phyloP scores from a whole-genome alignment of 2,113 vertebrate species.

The Candoia aspera region DNA sequence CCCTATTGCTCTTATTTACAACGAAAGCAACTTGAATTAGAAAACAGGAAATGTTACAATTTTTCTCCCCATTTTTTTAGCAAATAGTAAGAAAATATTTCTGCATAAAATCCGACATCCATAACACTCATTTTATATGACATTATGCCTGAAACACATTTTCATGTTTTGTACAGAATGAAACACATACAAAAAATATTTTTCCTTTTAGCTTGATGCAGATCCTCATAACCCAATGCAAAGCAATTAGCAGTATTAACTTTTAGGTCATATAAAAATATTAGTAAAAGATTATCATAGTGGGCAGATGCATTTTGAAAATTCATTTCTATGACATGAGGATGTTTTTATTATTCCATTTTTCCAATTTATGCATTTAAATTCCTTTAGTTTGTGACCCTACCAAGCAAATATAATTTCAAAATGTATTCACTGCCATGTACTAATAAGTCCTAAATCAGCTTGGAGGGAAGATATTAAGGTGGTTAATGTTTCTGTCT shows the following conservation, averaged over 20 bases:
- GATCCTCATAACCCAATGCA: slow-evolving; percentile 68
- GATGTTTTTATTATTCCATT: slow-evolving; percentile 57
- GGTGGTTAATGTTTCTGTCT: slow-evolving; percentile 34
- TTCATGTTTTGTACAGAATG: slow-evolving; percentile 79
- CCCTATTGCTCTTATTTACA: slow-evolving; percentile 75
- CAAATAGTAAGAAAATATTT: slow-evolving; percentile 75
- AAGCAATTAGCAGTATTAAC: slow-evolving; percentile 67
- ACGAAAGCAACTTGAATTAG: slow-evolving; percentile 67
- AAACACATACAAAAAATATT: slow-evolving; percentile 74
- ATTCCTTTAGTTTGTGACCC: slow-evolving; percentile 22
- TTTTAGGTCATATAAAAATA: slow-evolving; percentile 77
- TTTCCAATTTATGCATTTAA: slow-evolving; percentile 23
- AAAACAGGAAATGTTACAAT: slow-evolving; percentile 63
- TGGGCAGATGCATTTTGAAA: slow-evolving; percentile 63
- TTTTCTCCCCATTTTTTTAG: slow-evolving; percentile 54
- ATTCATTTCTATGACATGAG: slow-evolving; percentile 40
- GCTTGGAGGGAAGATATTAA: slow-evolving; percentile 37
- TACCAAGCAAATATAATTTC: slow-evolving; percentile 19
- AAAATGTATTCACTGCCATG: slow-evolving; percentile 30
- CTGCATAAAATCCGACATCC: slow-evolving; percentile 73
- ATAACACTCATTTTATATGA: slow-evolving; percentile 67
- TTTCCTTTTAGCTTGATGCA: slow-evolving; percentile 66
- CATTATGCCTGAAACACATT: slow-evolving; percentile 75
- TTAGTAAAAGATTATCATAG: slow-evolving; percentile 68
- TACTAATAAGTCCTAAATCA: slow-evolving; percentile 36